These are phyloP conservation scores for Thaleichthys pacificus DNA, from an alignment of 2,797 vertebrate genomes.

Conservation along the genomic window DNA sequence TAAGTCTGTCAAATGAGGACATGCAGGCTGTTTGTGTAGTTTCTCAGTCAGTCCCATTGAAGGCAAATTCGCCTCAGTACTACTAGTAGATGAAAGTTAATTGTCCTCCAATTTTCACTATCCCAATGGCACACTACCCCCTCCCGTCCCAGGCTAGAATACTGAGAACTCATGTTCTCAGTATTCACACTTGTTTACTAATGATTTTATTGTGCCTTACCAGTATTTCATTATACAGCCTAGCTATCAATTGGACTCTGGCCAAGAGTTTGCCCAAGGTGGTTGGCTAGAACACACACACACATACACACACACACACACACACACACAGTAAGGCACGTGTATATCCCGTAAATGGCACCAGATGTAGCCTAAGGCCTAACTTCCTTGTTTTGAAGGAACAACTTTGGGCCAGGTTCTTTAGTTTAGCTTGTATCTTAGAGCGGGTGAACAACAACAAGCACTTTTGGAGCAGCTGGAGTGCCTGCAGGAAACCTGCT, in stretches of 20 bases:
- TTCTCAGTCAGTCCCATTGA: not conserved
- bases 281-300: not conserved
- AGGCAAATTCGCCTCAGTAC: not conserved
- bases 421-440: constrained; percentile 6
- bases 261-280: not conserved
- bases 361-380: constrained; percentile 37
- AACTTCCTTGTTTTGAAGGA: constrained; percentile 39
- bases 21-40: not conserved
- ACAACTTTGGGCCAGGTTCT: constrained; percentile 8
- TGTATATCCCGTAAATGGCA: constrained; percentile 38
- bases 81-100: not conserved
- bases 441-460: not conserved
- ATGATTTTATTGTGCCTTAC: too few species aligned
- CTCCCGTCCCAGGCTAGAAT: too few species aligned
- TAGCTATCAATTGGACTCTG: not conserved
- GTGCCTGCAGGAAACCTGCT: not conserved
- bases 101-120: too few species aligned
- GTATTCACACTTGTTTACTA: too few species aligned
- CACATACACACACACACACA: not conserved
- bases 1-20: not conserved
- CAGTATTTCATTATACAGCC: too few species aligned
- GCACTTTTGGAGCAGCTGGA: not conserved
- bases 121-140: too few species aligned
- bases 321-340: constrained; percentile 14
- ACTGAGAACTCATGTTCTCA: too few species aligned